Evolutionary conservation across 2,888 invertebrate genomes (phyloP).

Genomic region (Encarsia formosa): DNA sequence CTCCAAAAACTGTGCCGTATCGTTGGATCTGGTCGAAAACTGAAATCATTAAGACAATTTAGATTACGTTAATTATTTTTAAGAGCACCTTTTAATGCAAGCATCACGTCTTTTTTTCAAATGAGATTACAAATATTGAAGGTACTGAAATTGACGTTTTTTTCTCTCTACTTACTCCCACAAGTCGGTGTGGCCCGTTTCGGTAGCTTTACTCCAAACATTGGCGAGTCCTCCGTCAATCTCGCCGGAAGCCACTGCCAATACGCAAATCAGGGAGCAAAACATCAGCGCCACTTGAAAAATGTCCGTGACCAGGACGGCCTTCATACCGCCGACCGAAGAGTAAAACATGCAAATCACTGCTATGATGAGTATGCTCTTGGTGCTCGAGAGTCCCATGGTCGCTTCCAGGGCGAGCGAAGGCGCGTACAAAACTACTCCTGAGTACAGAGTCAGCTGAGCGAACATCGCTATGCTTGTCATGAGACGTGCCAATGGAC

Average conservation of each 20-base stretch:
- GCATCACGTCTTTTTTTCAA: no score
- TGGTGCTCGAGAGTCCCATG: conserved; percentile 51
- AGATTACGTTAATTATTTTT: no score
- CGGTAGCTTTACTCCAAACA: conserved; percentile 70
- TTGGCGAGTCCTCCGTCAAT: conserved; percentile 63
- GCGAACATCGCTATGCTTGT: conserved; percentile 58
- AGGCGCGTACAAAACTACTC: conserved; percentile 63
- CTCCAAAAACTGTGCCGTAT: conserved; percentile 78
- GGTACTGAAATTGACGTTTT: no score
- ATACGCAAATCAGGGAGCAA: conserved; percentile 71
- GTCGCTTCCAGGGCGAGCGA: conserved; percentile 59
- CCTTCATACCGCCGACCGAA: conserved; percentile 86
- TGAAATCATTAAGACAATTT: no score
- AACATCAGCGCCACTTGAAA: conserved; percentile 83
- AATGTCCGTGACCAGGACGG: conserved; percentile 82
- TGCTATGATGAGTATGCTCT: conserved; percentile 53
- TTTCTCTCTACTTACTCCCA: no score
- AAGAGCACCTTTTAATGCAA: no score
- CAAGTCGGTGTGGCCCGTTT: no score
- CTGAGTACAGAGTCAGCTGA: conserved; percentile 57
- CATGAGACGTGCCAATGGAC: conserved; percentile 52
- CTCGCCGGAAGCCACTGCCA: conserved; percentile 66
- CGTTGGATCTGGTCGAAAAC: conserved; percentile 75
- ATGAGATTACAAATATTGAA: conserved; percentile 63
- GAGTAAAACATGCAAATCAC: conserved; percentile 83